Evolutionary conservation across 2,113 vertebrate genomes (phyloP), one percentile per base, ranked within the genome.

Genomic region (Eidolon helvum): DNA sequence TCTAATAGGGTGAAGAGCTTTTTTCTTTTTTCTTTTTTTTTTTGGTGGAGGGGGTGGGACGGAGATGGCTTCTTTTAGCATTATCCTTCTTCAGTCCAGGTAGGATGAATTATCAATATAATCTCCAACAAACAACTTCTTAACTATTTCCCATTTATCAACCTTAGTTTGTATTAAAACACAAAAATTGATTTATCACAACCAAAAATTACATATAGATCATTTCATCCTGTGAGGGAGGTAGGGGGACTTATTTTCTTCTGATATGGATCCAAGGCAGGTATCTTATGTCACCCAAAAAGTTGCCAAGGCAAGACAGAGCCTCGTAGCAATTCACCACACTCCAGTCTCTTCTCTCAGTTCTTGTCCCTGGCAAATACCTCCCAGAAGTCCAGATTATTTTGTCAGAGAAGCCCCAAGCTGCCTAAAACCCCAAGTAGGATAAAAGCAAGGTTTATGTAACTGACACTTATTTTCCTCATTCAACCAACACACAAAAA

Each of bases 11-110:
- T 35, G 30, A 26, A 7, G 3, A 19, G 16, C 22, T 84, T 40
- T 30, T 65, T 63, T 14, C 10, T 10, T 59, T 10, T 59, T 22
- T 22, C 5, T 59, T 55, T 21, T 55, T 55, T 55, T 18, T 59
- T 59, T 61, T 61, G 26, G 6, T 12, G 45, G 11, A 12, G 38
- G 38, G 30, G 28, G 2, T 24, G 43, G 5, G 35, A 19, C 1
- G 26, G 26, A 7, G 7, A 2, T 66, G 22, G 21, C 43, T 74
- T 96, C 94, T 94, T 92, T 96, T 40, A 26, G 55, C 18, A 63
- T 95, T 96, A 97, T 93, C 53, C 96, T 97, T 95, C 69, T 96
- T 97, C 77, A 87, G 45, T 96, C 72, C 96, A 86, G 97, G 97
- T 77, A 86, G 22, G 71, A 97, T 74, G 50, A 94, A 92, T 97